Evolutionary conservation across 1,140 invertebrate genomes (phyloP), one percentile per base, ranked within the genome.

Genomic region (Harlomillsia oculata): DNA sequence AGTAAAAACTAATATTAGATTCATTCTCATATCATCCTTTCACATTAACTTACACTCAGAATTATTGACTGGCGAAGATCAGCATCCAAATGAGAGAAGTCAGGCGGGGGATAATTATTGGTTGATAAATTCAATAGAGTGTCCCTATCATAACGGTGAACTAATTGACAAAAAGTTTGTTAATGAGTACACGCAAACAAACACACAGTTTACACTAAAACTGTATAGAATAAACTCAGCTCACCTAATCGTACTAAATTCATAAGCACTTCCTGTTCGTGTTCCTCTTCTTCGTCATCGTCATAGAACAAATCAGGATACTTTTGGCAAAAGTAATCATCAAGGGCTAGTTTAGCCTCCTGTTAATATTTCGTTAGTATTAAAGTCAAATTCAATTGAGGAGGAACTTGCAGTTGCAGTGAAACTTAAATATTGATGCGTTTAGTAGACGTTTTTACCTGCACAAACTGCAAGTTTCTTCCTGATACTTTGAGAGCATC

Each of bases 401-500:
- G n/a, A n/a, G n/a, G n/a, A n/a, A n/a, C n/a, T n/a, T n/a, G n/a
- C n/a, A n/a, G n/a, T n/a, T n/a, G n/a, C n/a, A n/a, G n/a, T n/a
- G n/a, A n/a, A n/a, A n/a, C n/a, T n/a, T n/a, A n/a, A n/a, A n/a
- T n/a, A n/a, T n/a, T n/a, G n/a, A n/a, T n/a, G n/a, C n/a, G n/a
- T n/a, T n/a, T n/a, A n/a, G n/a, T n/a, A n/a, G n/a, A n/a, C n/a
- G n/a, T 20, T 73, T 73, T 77, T 72, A 88, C 86, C 75, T 82
- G 81, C 56, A 90, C 85, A 67, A 89, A 74, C 69, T 89, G 83
- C 65, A 87, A 76, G 74, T 87, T 86, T 63, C 79, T 79, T 52
- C 87, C 87, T 52, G 83, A 88, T 63, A 91, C 86, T 74, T 87
- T 88, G 48, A 91, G 77, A 52, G 82, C 79, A 69, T 87, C n/a